phyloP scores from a whole-genome alignment of 2,888 invertebrate species.

The Mactromeris polynyma region DNA sequence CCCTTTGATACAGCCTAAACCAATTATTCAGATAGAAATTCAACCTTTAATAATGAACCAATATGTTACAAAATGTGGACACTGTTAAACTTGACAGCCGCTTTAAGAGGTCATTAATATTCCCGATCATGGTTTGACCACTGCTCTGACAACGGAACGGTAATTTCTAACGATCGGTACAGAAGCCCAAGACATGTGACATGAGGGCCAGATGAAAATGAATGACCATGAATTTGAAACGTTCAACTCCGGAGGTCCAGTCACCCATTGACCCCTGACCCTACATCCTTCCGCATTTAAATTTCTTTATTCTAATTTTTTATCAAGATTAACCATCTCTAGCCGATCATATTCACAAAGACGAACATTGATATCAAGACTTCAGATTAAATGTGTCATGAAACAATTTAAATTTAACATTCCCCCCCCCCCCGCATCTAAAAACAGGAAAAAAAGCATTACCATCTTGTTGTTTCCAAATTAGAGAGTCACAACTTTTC shows the following conservation, averaged over 20 bases:
- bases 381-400: constrained; percentile 6
- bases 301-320: neutral
- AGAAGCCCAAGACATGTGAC: constrained; percentile 4
- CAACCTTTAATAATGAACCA: neutral
- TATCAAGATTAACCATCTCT: neutral
- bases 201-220: neutral
- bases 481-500: neutral
- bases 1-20: neutral
- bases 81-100: constrained; percentile 11
- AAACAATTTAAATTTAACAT: neutral
- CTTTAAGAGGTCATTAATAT: constrained; percentile 38
- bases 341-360: neutral
- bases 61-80: neutral
- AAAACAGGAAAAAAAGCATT: neutral
- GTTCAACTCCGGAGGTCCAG: constrained; percentile 32
- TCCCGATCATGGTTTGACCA: constrained; percentile 30
- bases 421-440: neutral
- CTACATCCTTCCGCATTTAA: neutral
- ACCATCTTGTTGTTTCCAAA: neutral
- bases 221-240: neutral
- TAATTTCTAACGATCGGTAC: constrained; percentile 6
- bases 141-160: constrained; percentile 7
- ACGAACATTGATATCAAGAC: constrained; percentile 11
- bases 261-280: neutral
- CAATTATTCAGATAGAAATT: neutral